Base-by-base conservation (phyloP, 2,888 invertebrate species). In the Lasioglossum lativentre region DNA sequence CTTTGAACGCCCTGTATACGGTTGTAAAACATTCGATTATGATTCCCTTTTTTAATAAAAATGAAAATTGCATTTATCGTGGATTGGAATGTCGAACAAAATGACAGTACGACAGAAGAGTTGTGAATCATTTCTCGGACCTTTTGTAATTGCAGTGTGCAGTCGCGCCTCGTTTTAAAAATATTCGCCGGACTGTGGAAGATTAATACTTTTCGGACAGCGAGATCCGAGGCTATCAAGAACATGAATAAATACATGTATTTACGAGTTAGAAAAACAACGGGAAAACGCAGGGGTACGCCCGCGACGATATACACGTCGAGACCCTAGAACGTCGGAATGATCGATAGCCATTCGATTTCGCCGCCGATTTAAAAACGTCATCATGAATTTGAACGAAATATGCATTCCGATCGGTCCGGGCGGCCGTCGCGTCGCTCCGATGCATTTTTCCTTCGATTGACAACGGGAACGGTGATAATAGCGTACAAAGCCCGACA, bases 401-500 rank as follows among this genome's bases (percentile, higher is more conserved):
- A 68, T 68, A 68, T 38, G 68, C 68, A 40, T 68, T 68, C 34
- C n/a, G 23, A 68, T 38, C 38, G 68, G 38, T 4, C 12, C 23
- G 34, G 34, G n/a, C 23, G 34, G 34, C 34, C 34, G 34, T 34
- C 34, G 34, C 34, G 66, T 38, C 66, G 66, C 66, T 38, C 38
- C 34, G 38, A 38, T 38, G 68, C 38, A 34, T 68, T 38, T 68
- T 68, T 68, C 38, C 68, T 68, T 23, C 68, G 68, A 68, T 34
- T 40, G 68, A 68, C 68, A 68, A 68, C 68, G 68, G 68, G 38
- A 38, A 38, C 68, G 68, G 68, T 68, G 68, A 68, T 68, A 68
- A 68, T 68, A 68, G 68, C 68, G 68, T 68, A 12, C 68, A 68
- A 40, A 73, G 72, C 72, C 72, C 72, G 72, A 73, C 27, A 73